Evolutionary conservation across 2,113 vertebrate genomes (phyloP), one percentile per base, ranked within the genome.

Genomic region (Rhea americana): DNA sequence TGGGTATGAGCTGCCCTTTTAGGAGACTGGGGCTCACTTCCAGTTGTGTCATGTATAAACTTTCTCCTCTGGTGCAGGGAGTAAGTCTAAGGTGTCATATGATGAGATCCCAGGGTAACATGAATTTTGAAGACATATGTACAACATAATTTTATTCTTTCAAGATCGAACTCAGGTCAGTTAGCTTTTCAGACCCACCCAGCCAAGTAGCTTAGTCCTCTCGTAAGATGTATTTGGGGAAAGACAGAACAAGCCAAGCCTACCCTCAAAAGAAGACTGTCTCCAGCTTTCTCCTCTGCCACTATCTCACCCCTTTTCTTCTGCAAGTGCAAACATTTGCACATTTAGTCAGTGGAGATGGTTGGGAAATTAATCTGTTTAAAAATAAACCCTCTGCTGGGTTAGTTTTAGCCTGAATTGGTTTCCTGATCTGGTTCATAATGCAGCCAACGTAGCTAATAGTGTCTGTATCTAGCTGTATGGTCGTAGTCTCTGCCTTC

Each of bases 381-480:
- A 82, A 96, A 95, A 95, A 92, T 82, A 93, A 79, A 65, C 32
- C 53, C 88, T 91, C 65, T 85, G 17, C 66, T 79, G 77, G 30
- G 70, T 94, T 94, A 70, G 74, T 89, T 93, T 89, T 95, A 85
- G 58, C 74, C 74, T 96, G 83, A 39, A 68, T 84, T 92, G 77
- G 61, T 89, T 96, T 96, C 91, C 86, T 94, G 81, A 94, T 87
- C 70, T 82, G 81, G 73, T 89, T 94, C 53, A 21, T 78, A 89
- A 61, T 48, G 65, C 89, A 93, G 94, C 90, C 94, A 96, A 41
- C 51, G 76, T 72, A 83, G 92, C 48, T 93, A 75, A 72, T 4
- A n/a, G 70, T 82, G 73, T 89, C 86, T 96, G 77, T 93, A 90
- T 94, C 94, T 94, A 0, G 1, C 73, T 86, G 43, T 73, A 82